Evolutionary conservation across 1,140 invertebrate species (phyloP).

Genomic region (Hydropsyche tenuis): DNA sequence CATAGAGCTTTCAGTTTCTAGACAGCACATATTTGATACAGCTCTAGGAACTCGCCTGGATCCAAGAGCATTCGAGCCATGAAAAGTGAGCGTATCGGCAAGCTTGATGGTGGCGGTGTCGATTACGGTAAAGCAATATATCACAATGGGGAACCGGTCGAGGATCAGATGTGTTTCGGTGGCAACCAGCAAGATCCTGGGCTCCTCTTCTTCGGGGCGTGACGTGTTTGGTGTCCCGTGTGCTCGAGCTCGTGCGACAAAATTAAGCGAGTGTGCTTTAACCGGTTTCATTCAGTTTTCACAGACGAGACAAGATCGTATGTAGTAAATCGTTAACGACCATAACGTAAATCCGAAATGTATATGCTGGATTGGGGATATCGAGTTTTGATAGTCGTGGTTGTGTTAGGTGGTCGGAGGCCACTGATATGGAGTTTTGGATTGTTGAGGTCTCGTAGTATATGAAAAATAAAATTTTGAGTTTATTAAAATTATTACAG

Average conservation of each 20-base stretch:
- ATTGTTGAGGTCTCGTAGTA: too few species aligned
- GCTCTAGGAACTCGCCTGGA: too few species aligned
- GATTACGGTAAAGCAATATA: conserved; percentile 39
- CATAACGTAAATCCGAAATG: not conserved
- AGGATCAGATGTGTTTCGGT: conserved; percentile 36
- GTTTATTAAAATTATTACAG: too few species aligned
- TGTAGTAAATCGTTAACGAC: conserved; percentile 2
- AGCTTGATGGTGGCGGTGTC: conserved; percentile 10
- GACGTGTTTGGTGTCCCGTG: conserved; percentile 34
- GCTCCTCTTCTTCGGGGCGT: conserved; percentile 31
- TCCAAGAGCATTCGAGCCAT: too few species aligned
- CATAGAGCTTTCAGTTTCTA: too few species aligned
- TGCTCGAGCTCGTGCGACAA: conserved; percentile 9
- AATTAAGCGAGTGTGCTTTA: conserved; percentile 22
- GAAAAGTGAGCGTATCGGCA: not conserved
- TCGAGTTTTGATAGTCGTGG: not conserved
- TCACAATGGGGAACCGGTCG: conserved; percentile 37
- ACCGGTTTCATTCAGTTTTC: conserved; percentile 31
- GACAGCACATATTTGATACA: too few species aligned
- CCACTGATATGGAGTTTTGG: too few species aligned
- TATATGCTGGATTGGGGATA: not conserved
- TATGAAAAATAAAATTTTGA: too few species aligned
- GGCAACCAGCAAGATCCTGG: conserved; percentile 37
- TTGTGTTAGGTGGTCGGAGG: not conserved
- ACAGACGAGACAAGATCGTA: conserved; percentile 11